Conservation (phyloP, 2,797 vertebrate species). For the Hyperoplus immaculatus region DNA sequence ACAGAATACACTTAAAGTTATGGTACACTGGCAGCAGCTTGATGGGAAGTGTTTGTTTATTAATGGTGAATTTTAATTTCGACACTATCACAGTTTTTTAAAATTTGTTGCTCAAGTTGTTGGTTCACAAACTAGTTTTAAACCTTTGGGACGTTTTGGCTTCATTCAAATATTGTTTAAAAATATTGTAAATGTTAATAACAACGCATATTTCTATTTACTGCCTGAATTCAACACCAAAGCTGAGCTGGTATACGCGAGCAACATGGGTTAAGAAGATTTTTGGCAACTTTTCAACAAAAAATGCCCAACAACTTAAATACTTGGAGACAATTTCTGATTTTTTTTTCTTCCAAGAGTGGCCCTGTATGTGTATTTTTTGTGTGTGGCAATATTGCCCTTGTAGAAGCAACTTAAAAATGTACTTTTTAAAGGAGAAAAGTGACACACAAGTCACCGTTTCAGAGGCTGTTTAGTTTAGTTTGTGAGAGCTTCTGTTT, state of each 20-base stretch:
- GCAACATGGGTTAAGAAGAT: neutral
- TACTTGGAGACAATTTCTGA: neutral
- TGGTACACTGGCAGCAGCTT: constrained; percentile 23
- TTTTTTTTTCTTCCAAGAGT: neutral
- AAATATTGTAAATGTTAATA: neutral
- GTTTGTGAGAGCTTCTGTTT: constrained; percentile 24
- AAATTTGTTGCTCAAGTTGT: neutral
- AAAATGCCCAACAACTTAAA: neutral
- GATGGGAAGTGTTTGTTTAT: neutral
- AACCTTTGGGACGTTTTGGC: constrained; percentile 14
- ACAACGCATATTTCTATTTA: neutral
- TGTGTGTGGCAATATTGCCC: neutral
- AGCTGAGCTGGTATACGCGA: neutral
- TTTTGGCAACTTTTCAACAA: constrained; percentile 3
- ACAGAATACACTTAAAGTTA: constrained; percentile 24
- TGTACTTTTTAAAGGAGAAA: constrained; percentile 43
- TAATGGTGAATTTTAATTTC: neutral
- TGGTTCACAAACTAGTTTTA: neutral
- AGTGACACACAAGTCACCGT: constrained; percentile 61
- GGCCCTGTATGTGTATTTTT: neutral
- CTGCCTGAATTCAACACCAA: neutral
- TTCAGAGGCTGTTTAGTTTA: neutral
- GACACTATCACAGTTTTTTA: neutral
- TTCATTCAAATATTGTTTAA: neutral
- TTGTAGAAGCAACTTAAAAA: neutral